A percentile compares a stretch with the other conserved stretches of the same genome.
Conservation (phyloP, 2,797 vertebrate genomes). For the Threskiornis aethiopicus region DNA sequence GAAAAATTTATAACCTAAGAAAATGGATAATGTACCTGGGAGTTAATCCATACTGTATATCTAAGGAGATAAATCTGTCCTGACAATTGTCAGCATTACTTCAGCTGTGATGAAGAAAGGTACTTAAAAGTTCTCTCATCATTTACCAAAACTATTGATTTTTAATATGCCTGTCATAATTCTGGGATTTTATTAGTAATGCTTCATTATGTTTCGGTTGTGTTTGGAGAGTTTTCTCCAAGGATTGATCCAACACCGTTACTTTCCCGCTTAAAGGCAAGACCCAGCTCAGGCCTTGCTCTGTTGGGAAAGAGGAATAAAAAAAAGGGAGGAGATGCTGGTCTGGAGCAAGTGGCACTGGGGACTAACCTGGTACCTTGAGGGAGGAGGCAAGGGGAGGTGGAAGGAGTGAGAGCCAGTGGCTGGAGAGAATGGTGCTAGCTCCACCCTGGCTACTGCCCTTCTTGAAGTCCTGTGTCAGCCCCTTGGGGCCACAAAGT, state of each 20-base stretch:
- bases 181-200: not conserved
- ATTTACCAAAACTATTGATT: not conserved
- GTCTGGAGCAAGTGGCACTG: not conserved
- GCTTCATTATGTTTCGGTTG: not conserved
- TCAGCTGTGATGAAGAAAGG: not conserved
- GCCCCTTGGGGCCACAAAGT: not conserved
- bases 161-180: not conserved
- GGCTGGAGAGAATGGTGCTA: not conserved
- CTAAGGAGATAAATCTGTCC: not conserved
- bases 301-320: not conserved
- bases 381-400: not conserved
- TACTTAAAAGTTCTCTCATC: not conserved
- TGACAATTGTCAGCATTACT: not conserved
- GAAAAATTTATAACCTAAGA: not conserved
- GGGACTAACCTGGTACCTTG: not conserved
- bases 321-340: not conserved
- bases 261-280: not conserved
- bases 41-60: not conserved
- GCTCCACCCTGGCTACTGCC: not conserved
- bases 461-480: not conserved
- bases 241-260: not conserved
- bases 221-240: not conserved
- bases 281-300: not conserved
- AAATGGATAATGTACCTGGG: not conserved
- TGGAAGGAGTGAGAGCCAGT: accelerated